These are phyloP conservation scores for Eospalax fontanierii DNA, from an alignment of 2,797 vertebrate species.

Conservation along the genomic window DNA sequence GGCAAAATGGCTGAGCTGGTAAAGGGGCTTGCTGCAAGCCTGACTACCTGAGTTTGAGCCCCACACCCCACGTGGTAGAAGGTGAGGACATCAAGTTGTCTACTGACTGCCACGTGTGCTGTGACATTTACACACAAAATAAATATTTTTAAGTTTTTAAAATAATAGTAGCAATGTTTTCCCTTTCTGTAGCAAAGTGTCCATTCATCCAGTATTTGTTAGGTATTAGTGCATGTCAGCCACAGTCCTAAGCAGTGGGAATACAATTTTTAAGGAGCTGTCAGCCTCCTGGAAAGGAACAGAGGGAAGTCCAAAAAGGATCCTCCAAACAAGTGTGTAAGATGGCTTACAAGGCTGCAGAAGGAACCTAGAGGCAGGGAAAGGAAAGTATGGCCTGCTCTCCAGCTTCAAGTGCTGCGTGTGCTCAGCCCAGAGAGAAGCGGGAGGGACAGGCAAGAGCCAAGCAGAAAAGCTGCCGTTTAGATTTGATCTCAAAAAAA, in stretches of 20 bases:
- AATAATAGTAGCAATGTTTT: neutral
- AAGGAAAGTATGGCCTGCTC: neutral
- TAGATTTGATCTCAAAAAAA: neutral
- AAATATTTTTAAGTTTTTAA: neutral
- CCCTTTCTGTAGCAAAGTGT: neutral
- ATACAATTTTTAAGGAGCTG: neutral
- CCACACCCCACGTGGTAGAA: too few species aligned
- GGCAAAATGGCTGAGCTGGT: too few species aligned
- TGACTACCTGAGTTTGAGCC: too few species aligned
- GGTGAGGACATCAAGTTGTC: neutral
- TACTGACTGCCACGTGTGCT: neutral
- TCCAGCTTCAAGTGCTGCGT: neutral
- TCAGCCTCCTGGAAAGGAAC: neutral
- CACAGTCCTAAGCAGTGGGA: neutral
- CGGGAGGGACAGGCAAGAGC: neutral
- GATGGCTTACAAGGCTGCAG: neutral
- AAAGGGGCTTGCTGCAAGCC: too few species aligned
- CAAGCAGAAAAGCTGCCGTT: neutral
- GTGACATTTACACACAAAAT: neutral
- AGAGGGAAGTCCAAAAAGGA: neutral
- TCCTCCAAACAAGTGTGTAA: neutral
- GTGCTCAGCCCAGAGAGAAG: neutral
- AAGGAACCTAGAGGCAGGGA: neutral
- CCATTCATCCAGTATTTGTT: neutral
- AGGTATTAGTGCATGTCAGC: neutral